Evolutionary conservation across 2,113 vertebrate species (phyloP).

Genomic region (Salvelinus fontinalis): DNA sequence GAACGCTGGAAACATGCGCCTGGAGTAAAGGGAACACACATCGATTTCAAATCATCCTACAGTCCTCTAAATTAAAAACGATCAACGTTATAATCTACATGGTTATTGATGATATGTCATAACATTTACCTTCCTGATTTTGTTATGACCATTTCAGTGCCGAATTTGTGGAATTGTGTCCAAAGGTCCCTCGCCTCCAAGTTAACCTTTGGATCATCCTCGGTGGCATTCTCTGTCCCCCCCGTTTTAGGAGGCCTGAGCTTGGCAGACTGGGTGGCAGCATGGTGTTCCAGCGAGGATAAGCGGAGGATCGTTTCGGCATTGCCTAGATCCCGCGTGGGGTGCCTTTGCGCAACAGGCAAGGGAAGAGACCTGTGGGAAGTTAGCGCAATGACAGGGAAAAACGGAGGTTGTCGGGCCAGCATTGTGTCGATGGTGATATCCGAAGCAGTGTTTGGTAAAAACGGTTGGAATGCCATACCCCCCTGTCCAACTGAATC

Average conservation of each 20-base stretch:
- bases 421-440: constrained; percentile 80
- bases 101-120: not conserved
- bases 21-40: constrained; percentile 44
- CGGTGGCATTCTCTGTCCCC: constrained; percentile 74
- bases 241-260: constrained; percentile 77
- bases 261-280: constrained; percentile 56
- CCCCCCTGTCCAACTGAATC: constrained; percentile 79
- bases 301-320: constrained; percentile 74
- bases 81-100: not conserved
- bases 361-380: constrained; percentile 78
- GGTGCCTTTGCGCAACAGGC: constrained; percentile 78
- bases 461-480: constrained; percentile 18
- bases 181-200: constrained; percentile 92
- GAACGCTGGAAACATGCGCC: constrained; percentile 96
- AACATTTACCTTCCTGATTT: constrained; percentile 91
- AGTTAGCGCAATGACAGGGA: constrained; percentile 78
- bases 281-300: constrained; percentile 78
- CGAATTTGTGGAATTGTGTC: constrained; percentile 90
- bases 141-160: constrained; percentile 97
- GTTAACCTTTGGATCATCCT: constrained; percentile 89
- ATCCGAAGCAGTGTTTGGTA: constrained; percentile 81
- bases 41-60: not conserved
- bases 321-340: constrained; percentile 79
- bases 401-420: constrained; percentile 77
- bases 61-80: not conserved